phyloP scores from a whole-genome alignment of 2,113 vertebrate genomes.

The Coregonus clupeaformis region DNA sequence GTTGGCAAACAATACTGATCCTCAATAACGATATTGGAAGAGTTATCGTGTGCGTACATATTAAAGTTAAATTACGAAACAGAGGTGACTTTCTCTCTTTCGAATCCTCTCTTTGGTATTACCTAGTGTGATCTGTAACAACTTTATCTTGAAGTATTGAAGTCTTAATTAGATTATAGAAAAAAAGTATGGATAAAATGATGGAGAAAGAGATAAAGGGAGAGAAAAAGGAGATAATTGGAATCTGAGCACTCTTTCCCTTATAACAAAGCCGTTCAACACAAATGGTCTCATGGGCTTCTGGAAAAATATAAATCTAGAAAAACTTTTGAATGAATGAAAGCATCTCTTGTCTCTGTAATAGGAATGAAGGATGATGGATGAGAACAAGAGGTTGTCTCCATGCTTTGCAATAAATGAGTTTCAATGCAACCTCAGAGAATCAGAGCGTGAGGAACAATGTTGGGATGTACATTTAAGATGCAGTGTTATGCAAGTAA shows the following conservation, averaged over 20 bases:
- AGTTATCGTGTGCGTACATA: too few relatives aligned
- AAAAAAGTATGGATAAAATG: conserved; percentile 67
- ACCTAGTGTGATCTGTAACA: conserved; percentile 36
- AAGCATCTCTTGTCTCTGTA: conserved; percentile 37
- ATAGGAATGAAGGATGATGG: conserved; percentile 45
- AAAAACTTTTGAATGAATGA: conserved; percentile 56
- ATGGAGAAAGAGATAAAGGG: conserved; percentile 53
- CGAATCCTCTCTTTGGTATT: not conserved
- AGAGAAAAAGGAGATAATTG: conserved; percentile 48
- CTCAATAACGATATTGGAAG: too few relatives aligned
- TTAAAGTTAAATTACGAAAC: not conserved
- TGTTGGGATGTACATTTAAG: conserved; percentile 64
- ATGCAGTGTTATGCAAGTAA: too few relatives aligned
- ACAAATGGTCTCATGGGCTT: conserved; percentile 34
- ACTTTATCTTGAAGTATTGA: conserved; percentile 79
- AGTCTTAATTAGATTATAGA: conserved; percentile 86
- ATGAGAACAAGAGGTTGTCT: conserved; percentile 24
- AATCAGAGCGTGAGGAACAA: conserved; percentile 49
- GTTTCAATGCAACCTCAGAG: conserved; percentile 52
- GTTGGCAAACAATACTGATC: not conserved
- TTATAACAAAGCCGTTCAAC: conserved; percentile 41
- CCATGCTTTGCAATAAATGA: conserved; percentile 45
- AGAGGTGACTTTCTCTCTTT: not conserved
- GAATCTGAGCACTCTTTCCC: conserved; percentile 55
- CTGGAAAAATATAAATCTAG: too few relatives aligned